Base-by-base conservation (phyloP, 2,888 invertebrate genomes). In the Achlya flavicornis region DNA sequence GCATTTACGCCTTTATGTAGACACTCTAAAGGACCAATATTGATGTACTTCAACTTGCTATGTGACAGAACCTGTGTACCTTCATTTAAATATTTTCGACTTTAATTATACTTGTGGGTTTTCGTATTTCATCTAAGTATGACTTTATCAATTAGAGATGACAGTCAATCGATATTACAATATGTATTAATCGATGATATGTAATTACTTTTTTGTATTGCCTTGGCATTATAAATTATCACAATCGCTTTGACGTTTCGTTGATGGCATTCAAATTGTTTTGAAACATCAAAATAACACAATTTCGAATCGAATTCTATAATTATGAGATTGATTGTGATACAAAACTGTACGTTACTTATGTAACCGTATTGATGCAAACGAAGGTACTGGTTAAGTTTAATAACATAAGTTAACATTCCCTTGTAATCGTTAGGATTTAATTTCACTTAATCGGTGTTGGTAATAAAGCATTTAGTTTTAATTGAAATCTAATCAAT, bases 381-480 rank as follows among this genome's bases (percentile, higher is more conserved):
- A 71, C 63, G 70, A 74, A 66, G 70, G 70, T 76, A 77, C 71
- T 70, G 70, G 70, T 68, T 61, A 61, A 67, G 68, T 67, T 57
- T 68, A 80, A 79, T 74, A 57, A 71, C 71, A 86, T 85, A 79
- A 80, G 79, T 87, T 81, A 78, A 89, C 89, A 89, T 89, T 89
- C 89, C 89, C 80, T 75, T 77, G 73, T 80, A 75, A 77, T 76
- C 67, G 77, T 73, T 81, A 78, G 74, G 70, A 72, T 69, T 75
- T 71, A 76, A 73, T 71, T 77, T 72, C 72, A 72, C 74, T 75
- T 78, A 76, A 64, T 68, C 69, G 61, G 59, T 38, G 33, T 38
- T 35, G 33, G 58, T 33, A 62, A 43, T 58, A 60, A 64, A 66
- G 69, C 72, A 71, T 73, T 71, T 69, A 67, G 65, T 57, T 68